phyloP scores from a whole-genome alignment of 2,113 vertebrate species.

The Rhipidura dahli region DNA sequence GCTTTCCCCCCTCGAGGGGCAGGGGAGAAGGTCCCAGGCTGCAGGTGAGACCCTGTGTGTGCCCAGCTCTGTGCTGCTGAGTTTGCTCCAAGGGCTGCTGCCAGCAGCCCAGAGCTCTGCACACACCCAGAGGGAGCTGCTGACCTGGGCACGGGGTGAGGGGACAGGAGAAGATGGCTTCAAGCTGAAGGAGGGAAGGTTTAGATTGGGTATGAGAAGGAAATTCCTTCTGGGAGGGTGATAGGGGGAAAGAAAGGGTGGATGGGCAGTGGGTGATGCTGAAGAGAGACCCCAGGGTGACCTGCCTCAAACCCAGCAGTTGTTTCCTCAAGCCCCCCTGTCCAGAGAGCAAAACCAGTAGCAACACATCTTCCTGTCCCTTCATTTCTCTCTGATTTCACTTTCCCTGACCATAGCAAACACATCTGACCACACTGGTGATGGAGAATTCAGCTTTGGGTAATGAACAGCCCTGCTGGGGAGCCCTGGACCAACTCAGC shows the following conservation, averaged over 20 bases:
- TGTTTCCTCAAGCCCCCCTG: not conserved
- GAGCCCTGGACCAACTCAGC: not conserved
- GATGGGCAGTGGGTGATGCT: not conserved
- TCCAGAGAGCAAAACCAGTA: not conserved
- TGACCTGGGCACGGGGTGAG: accelerated
- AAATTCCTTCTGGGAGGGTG: not conserved
- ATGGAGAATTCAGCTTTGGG: not conserved
- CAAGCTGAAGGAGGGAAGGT: not conserved
- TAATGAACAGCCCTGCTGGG: not conserved
- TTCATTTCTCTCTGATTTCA: not conserved
- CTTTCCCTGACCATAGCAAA: not conserved
- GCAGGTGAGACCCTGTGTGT: not conserved
- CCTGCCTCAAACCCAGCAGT: not conserved
- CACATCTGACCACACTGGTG: not conserved
- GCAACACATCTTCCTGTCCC: not conserved
- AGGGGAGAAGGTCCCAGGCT: not conserved
- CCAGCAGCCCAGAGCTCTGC: not conserved
- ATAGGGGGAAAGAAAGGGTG: not conserved
- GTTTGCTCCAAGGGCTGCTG: not conserved
- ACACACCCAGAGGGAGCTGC: not conserved
- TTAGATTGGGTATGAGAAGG: not conserved
- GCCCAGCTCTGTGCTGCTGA: accelerated
- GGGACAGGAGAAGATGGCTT: not conserved
- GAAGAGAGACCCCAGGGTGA: not conserved
- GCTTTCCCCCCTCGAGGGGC: not conserved